Base-by-base conservation (phyloP, 2,797 vertebrate species). In the Hoplostethus atlanticus region DNA sequence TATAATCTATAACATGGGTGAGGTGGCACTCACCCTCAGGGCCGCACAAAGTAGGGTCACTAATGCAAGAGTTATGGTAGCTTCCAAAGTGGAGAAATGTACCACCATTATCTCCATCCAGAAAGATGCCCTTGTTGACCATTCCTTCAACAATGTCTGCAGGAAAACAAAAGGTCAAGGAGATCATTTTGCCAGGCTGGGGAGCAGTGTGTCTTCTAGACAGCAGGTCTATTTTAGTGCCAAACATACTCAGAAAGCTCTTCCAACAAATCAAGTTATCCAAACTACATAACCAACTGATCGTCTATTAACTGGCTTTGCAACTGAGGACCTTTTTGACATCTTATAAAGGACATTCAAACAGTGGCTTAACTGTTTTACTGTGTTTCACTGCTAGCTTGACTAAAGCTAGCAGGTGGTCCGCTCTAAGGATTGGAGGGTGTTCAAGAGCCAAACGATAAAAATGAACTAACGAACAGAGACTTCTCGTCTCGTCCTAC, bases 111-210 rank as follows among this genome's bases (percentile, higher is more conserved):
- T 96, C 93, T 58, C 96, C 96, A 25, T 94, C 94, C 54, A 98
- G 89, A 1, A 96, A 98, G 77, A 99, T 96, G 15, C 96, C 97
- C 72, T 96, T 98, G 89, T 96, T 97, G 66, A 97, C 95, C 89
- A 98, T 97, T 42, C 97, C 98, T 87, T 99, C 98, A 64, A 99
- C 94, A 75, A 99, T 96, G 68, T 99, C 98, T 99, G 74, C 47
- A 85, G 34, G 63, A 82, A 48, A 71, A 68, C 79, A 77, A 55
- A 25, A 59, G 71, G 73, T 68, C 55, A 3, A 30, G 38, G 52
- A 57, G 11, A 67, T 69, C 1, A 47, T 50, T 82, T 68, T 28
- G 11, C 48, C 58, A 59, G 62, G 70, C 47, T 46, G 9, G 40
- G 5, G 5, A 77, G n/a, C 21, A 50, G 30, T 7, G 10, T 38